Conservation (phyloP, 2,888 invertebrate species). For the Spisula solida region DNA sequence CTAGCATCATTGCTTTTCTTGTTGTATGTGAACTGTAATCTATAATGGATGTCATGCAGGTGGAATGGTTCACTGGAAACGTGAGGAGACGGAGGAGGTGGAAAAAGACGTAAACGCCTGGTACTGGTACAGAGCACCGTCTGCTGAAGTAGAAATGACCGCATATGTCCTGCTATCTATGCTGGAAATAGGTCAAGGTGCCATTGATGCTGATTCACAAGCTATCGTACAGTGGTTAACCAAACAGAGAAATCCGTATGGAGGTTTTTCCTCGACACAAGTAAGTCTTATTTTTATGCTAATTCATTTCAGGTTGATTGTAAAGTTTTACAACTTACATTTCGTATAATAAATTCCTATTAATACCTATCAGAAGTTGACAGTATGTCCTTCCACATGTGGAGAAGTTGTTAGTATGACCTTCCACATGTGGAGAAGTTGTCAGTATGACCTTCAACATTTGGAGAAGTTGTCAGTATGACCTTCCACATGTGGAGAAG, state of each 20-base stretch:
- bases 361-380: no score
- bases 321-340: no score
- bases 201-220: slow-evolving; percentile 73
- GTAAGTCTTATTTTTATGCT: slow-evolving; percentile 75
- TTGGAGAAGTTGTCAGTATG: no score
- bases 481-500: no score
- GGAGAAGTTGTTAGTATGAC: no score
- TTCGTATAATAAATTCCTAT: no score
- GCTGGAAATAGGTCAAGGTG: slow-evolving; percentile 86
- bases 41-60: not conserved
- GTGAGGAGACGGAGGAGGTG: slow-evolving; percentile 86
- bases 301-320: no score
- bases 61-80: slow-evolving; percentile 94
- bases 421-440: no score
- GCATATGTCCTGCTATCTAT: slow-evolving; percentile 94
- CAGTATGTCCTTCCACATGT: no score
- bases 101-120: slow-evolving; percentile 61
- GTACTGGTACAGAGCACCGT: slow-evolving; percentile 89
- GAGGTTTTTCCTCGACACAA: slow-evolving; percentile 87
- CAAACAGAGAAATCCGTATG: slow-evolving; percentile 91
- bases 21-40: no score
- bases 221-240: slow-evolving; percentile 93
- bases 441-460: no score
- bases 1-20: no score
- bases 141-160: slow-evolving; percentile 95